Evolutionary conservation across 2,888 invertebrate genomes (phyloP), one percentile per base, ranked within the genome.

Genomic region (Apamea epomidion): DNA sequence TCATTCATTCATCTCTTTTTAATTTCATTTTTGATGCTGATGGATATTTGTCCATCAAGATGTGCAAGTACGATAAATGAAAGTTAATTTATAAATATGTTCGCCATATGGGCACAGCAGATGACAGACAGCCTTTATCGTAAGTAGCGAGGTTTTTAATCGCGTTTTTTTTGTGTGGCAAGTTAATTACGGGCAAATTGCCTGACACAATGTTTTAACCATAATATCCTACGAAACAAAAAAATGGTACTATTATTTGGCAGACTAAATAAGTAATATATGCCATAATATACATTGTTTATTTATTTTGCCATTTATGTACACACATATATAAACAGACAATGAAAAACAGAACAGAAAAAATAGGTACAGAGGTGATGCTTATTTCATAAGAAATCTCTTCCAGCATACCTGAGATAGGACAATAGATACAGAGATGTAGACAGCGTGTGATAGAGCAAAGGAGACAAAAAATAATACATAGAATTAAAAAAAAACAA

Each of bases 21-120:
- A 25, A 21, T 10, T 65, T 70, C 0, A 42, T 25, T 73, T 62
- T 48, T 37, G 2, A 65, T 29, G 25, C 18, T 37, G 25, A 60
- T 69, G 21, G 10, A 45, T 75, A 75, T 48, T 75, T 74, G 18
- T 51, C 18, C 54, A n/a, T 42, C 51, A 29, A 75, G 74, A 74
- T 83, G 32, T 62, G 32, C 29, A 65, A 29, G 42, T 37, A 62
- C 54, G 45, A 58, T 81, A 64, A 54, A 81, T 58, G 45, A 81
- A 81, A 81, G 76, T 76, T 51, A 76, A 82, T 82, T 32, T 70
- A 58, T 70, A 70, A 70, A 82, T 70, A 51, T 70, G 76, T 42
- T 58, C 48, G 16, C 64, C 82, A 76, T 82, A 82, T 82, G 69
- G 58, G 37, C 58, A 75, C 48, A 76, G n/a, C 75, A 76, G 58